phyloP scores from a whole-genome alignment of 2,888 invertebrate species.

The Escarpia spicata region DNA sequence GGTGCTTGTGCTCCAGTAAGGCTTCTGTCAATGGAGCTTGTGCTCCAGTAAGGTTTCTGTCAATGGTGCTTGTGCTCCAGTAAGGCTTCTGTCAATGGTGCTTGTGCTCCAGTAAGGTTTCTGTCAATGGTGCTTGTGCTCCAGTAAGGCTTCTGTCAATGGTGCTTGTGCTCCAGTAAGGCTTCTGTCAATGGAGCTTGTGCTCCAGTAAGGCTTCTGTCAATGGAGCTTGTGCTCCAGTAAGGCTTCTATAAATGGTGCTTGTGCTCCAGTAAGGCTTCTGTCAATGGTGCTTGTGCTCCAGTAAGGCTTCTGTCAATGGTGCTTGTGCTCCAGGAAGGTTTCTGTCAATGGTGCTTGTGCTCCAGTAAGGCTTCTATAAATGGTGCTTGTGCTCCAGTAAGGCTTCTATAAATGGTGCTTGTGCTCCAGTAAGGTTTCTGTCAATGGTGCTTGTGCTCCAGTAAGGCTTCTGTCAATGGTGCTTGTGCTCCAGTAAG shows the following conservation, averaged over 20 bases:
- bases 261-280: background rate
- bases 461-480: slow-evolving; percentile 14
- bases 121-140: background rate
- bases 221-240: background rate
- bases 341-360: background rate
- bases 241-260: no score
- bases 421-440: background rate
- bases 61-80: background rate
- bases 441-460: background rate
- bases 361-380: no score
- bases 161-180: background rate
- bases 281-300: background rate
- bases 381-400: background rate
- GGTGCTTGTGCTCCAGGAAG: background rate
- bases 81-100: background rate
- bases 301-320: background rate
- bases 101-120: background rate
- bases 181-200: no score
- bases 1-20: background rate
- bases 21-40: no score
- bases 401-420: background rate
- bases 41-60: background rate
- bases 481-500: background rate
- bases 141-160: background rate
- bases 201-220: slow-evolving; percentile 7